These are phyloP conservation scores for Eolophus roseicapilla DNA, from an alignment of 2,113 vertebrate species.

Conservation along the genomic window DNA sequence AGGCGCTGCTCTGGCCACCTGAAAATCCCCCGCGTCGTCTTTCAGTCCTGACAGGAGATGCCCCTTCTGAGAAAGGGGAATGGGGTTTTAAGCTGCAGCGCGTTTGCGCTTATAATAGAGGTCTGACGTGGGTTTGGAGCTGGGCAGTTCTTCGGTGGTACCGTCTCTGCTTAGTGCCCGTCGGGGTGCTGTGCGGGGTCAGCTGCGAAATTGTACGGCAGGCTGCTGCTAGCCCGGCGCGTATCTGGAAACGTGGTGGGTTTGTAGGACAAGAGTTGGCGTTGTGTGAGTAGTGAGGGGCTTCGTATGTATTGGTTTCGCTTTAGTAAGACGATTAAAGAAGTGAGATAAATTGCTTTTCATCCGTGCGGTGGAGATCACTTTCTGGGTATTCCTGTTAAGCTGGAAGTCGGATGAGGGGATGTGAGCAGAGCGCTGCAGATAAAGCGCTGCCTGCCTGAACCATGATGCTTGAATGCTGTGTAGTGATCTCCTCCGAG, in stretches of 20 bases:
- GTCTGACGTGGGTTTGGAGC: neutral
- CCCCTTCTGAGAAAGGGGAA: neutral
- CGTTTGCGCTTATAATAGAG: neutral
- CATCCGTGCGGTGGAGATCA: neutral
- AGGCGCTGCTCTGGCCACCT: neutral
- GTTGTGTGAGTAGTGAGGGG: neutral
- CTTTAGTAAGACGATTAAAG: neutral
- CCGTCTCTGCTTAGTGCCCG: rapidly evolving
- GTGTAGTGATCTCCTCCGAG: neutral
- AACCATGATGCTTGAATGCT: neutral
- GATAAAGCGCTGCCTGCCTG: neutral
- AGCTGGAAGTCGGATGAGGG: neutral
- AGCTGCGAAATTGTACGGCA: neutral
- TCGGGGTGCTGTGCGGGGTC: neutral
- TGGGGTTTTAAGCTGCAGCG: neutral
- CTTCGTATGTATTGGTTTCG: neutral
- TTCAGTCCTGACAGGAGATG: neutral
- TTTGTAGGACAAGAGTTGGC: neutral
- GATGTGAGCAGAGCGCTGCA: neutral
- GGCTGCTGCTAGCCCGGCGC: neutral
- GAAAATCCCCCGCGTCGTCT: neutral
- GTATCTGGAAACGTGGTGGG: rapidly evolving
- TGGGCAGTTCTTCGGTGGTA: rapidly evolving
- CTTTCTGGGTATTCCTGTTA: neutral
- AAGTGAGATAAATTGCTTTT: neutral